Base-by-base conservation (phyloP, 2,113 vertebrate species). In the Catharus fuscescens region DNA sequence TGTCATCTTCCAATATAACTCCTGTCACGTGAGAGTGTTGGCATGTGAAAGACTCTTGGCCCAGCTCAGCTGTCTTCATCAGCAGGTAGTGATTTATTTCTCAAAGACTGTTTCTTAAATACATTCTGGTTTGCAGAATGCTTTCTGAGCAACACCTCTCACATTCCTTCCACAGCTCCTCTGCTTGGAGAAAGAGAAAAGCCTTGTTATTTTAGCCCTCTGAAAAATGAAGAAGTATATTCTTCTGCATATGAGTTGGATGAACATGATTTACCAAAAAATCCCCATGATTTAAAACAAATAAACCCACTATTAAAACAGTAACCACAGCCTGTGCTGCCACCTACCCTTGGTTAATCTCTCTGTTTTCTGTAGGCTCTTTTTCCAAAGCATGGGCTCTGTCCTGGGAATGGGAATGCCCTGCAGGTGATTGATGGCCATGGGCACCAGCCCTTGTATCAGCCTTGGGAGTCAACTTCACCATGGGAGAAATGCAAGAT, bases 81-180 rank as follows among this genome's bases (percentile, higher is more conserved):
- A 89, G 61, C 85, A 95, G 79, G 82, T 95, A 91, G 78, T 56
- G 70, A 97, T 96, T 95, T 96, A 95, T 94, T 97, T 93, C 91
- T 92, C 90, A 77, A 87, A 78, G 38, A 82, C 61, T 89, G 65
- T 59, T 95, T 90, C 94, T 93, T 59, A 93, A 94, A 92, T 86
- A 94, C 86, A 79, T 95, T 92, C 89, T 94, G 83, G 32, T 93
- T 87, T 87, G 80, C 81, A 88, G 82, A 92, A 93, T 40, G 50
- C 88, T 90, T 94, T 94, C 93, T 57, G 86, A 95, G 74, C 79
- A 92, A 34, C 77, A 85, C 66, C 86, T 76, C 69, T 95, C 47
- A 52, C 73, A 72, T 89, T 92, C 90, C 80, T 94, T 91, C 88
- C 90, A 85, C 86, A 93, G 69, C 59, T 86, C 60, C 57, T 93